A percentile compares a stretch with the other conserved stretches of the same genome.
These are phyloP conservation scores for Elymnias hypermnestra DNA, from an alignment of 1,140 invertebrate genomes.

Conservation along the genomic window DNA sequence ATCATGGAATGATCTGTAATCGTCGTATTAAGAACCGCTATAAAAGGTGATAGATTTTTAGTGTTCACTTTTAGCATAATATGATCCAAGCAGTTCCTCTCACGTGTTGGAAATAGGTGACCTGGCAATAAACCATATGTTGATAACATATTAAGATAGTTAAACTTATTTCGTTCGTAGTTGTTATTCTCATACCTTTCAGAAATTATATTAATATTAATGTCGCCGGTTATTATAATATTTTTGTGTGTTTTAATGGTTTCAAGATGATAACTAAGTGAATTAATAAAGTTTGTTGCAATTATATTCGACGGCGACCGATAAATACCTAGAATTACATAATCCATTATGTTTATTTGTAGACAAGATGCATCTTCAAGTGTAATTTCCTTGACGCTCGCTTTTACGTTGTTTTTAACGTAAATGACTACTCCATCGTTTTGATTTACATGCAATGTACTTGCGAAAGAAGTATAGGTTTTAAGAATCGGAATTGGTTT, in stretches of 20 bases:
- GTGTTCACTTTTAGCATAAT: not conserved
- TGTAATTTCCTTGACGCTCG: conserved; percentile 2
- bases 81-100: not conserved
- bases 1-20: not conserved
- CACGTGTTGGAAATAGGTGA: not conserved
- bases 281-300: conserved; percentile 6
- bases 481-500: conserved; percentile 1
- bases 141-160: conserved; percentile 9
- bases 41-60: not conserved
- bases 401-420: conserved; percentile 1
- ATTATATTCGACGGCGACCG: conserved; percentile 2
- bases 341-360: not conserved
- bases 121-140: not conserved
- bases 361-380: conserved; percentile 6
- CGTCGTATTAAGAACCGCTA: not conserved
- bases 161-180: conserved; percentile 10
- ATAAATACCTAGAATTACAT: conserved; percentile 12
- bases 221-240: conserved; percentile 1
- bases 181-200: not conserved
- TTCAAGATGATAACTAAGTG: not conserved
- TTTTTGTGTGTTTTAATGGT: not conserved
- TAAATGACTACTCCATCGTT: conserved; percentile 12
- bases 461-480: not conserved
- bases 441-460: conserved; percentile 7
- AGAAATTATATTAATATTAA: conserved; percentile 6